Evolutionary conservation across 2,797 vertebrate genomes (phyloP).

Genomic region (Huso huso): DNA sequence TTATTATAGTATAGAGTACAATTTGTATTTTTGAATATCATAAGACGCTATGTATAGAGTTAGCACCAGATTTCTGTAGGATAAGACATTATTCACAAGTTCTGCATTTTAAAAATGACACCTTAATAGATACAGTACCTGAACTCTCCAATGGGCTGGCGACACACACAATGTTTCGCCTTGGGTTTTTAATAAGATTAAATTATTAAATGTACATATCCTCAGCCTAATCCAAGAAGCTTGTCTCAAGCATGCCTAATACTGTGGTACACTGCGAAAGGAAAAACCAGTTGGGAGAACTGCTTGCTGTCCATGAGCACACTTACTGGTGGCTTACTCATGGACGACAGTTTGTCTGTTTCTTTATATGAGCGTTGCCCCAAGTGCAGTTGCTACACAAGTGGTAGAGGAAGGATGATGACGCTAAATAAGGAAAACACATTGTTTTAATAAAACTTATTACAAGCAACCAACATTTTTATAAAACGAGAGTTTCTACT

Average conservation of each 20-base stretch:
- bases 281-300: not conserved
- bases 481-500: not conserved
- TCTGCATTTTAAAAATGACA: constrained; percentile 34
- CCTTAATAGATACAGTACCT: constrained; percentile 22
- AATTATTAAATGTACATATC: constrained; percentile 1
- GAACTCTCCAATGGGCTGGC: constrained; percentile 18
- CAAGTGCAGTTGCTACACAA: constrained; percentile 24
- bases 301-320: constrained; percentile 6
- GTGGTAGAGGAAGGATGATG: constrained; percentile 2
- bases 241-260: constrained; percentile 26
- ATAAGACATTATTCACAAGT: constrained; percentile 63
- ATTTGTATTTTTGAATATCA: constrained; percentile 70
- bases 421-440: constrained; percentile 1
- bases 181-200: constrained; percentile 26
- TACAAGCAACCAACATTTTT: constrained; percentile 19
- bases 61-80: constrained; percentile 61
- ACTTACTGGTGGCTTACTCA: constrained; percentile 5
- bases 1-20: constrained; percentile 60
- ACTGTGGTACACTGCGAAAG: constrained; percentile 2
- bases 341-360: constrained; percentile 2
- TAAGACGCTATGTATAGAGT: constrained; percentile 59
- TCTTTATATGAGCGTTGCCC: constrained; percentile 17
- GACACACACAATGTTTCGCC: constrained; percentile 25
- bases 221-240: not conserved
- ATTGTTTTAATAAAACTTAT: constrained; percentile 20